phyloP scores from a whole-genome alignment of 2,888 invertebrate genomes.

The Lymantria dispar region DNA sequence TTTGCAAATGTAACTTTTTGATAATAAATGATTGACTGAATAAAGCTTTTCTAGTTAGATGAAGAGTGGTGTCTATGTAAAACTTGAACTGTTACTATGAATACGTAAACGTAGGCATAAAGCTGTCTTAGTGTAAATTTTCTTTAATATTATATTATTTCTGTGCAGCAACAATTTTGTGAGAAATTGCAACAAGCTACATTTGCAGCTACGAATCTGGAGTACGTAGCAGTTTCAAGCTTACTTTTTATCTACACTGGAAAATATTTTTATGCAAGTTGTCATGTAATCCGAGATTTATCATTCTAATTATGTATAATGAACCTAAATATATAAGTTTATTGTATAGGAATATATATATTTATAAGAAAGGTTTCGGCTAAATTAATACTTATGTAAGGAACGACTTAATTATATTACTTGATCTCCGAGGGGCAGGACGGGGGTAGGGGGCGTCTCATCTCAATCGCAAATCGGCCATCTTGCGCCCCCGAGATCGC shows the following conservation, averaged over 20 bases:
- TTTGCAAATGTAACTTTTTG: conserved; percentile 17
- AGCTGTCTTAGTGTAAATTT: conserved; percentile 48
- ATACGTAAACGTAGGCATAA: conserved; percentile 63
- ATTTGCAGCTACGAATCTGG: conserved; percentile 20
- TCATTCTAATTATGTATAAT: neutral
- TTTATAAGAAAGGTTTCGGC: conserved; percentile 31
- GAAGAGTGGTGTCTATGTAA: conserved; percentile 63
- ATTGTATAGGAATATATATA: conserved; percentile 9
- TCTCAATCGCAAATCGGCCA: conserved; percentile 83
- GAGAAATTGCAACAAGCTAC: conserved; percentile 17
- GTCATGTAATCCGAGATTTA: neutral
- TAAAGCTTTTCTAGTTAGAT: conserved; percentile 64
- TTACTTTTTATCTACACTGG: neutral
- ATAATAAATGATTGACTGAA: conserved; percentile 30
- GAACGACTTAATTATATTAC: conserved; percentile 76
- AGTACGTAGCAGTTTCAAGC: conserved; percentile 9
- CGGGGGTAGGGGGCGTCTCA: conserved; percentile 62
- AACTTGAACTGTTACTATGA: conserved; percentile 64
- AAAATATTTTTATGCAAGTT: neutral
- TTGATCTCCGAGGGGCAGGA: conserved; percentile 69
- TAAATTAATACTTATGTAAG: conserved; percentile 48
- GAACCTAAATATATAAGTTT: neutral
- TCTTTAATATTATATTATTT: conserved; percentile 29
- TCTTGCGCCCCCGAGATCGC: conserved; percentile 78
- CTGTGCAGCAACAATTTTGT: conserved; percentile 14